Evolutionary conservation across 2,113 vertebrate species (phyloP).

Genomic region (Heterotilapia buettikoferi): DNA sequence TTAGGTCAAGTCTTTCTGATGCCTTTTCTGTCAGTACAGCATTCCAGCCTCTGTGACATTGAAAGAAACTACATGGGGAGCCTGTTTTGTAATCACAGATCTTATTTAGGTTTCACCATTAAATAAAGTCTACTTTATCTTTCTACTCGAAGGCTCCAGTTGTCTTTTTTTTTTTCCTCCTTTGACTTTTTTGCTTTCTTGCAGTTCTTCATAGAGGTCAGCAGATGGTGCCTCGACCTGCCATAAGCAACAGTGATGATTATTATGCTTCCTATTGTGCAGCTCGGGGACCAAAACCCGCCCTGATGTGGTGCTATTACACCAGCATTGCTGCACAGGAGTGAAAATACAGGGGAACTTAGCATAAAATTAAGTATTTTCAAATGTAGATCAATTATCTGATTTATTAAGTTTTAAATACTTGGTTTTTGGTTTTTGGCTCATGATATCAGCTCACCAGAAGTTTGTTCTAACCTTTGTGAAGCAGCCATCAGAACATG

Average conservation of each 20-base stretch:
- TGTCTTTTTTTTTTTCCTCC: neutral
- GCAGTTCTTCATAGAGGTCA: neutral
- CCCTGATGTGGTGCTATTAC: neutral
- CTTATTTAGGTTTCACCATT: constrained; percentile 82
- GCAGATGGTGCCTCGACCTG: neutral
- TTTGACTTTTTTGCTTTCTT: neutral
- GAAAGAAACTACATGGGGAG: constrained; percentile 76
- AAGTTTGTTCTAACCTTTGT: neutral
- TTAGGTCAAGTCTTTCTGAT: constrained; percentile 67
- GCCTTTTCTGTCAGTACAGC: constrained; percentile 80
- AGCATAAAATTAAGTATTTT: neutral
- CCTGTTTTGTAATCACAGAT: constrained; percentile 87
- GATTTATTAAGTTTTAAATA: neutral
- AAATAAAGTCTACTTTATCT: constrained; percentile 92
- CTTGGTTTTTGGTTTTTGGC: neutral
- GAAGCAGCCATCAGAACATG: neutral
- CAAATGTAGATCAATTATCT: neutral
- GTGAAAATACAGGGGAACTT: neutral
- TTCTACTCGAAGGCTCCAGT: constrained; percentile 76
- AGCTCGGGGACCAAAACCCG: neutral
- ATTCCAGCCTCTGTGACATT: constrained; percentile 84
- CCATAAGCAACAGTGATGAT: neutral
- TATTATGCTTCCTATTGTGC: neutral
- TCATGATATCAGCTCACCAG: neutral
- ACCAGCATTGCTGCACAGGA: neutral